A percentile compares a stretch with the other conserved stretches of the same genome.
Evolutionary conservation across 2,797 vertebrate species (phyloP).

Genomic region (Vipera ursinii): DNA sequence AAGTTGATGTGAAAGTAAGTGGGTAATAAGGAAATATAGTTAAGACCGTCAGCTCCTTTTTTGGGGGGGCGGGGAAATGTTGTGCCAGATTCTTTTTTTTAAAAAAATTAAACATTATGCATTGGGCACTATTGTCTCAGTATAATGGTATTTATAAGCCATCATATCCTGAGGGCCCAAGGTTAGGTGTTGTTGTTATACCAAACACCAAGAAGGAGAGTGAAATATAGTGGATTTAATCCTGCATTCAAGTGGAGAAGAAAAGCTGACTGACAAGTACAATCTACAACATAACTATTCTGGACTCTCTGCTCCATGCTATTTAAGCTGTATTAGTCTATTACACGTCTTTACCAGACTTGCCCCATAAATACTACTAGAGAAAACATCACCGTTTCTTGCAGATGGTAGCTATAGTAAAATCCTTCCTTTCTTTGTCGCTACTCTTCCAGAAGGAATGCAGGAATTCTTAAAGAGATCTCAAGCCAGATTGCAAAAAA

Average conservation of each 20-base stretch:
- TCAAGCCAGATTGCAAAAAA: background rate
- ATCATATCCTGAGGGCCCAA: background rate
- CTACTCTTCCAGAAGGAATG: background rate
- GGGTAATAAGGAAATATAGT: background rate
- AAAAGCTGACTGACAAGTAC: background rate
- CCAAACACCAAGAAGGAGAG: background rate
- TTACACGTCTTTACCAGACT: background rate
- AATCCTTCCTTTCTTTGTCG: background rate
- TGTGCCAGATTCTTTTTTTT: background rate
- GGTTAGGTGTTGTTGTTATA: background rate
- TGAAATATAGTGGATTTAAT: background rate
- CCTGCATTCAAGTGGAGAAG: background rate
- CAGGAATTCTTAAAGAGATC: background rate
- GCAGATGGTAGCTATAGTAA: background rate
- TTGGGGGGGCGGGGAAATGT: background rate
- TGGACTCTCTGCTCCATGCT: background rate
- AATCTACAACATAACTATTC: background rate
- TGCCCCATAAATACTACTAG: background rate
- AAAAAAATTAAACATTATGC: background rate
- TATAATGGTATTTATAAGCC: background rate
- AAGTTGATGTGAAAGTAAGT: slow-evolving; percentile 10
- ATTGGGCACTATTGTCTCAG: background rate
- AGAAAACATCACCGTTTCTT: background rate
- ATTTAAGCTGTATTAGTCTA: background rate
- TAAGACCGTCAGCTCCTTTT: background rate